Evolutionary conservation across 2,113 vertebrate genomes (phyloP).

Genomic region (Ornithorhynchus anatinus): DNA sequence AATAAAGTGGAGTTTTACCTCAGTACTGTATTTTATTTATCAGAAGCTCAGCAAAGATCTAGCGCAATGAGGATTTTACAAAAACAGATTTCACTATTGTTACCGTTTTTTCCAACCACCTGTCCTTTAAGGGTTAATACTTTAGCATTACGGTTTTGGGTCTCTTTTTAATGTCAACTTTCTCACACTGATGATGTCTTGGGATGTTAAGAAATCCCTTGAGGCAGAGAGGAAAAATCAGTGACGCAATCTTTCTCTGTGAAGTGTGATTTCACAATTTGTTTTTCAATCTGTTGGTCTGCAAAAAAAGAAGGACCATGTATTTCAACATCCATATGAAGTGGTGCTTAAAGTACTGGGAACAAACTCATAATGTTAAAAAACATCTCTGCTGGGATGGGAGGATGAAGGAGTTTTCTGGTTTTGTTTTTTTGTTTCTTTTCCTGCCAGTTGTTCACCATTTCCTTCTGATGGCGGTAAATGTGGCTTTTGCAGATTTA

Average conservation of each 20-base stretch:
- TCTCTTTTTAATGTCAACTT: conserved; percentile 60
- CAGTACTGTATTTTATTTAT: background rate
- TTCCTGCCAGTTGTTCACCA: conserved; percentile 18
- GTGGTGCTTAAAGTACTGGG: conserved; percentile 30
- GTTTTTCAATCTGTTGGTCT: conserved; percentile 66
- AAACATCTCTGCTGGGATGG: conserved; percentile 51
- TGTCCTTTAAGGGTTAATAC: conserved; percentile 37
- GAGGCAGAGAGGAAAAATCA: conserved; percentile 53
- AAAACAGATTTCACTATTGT: background rate
- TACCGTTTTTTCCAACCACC: background rate
- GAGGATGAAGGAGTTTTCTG: conserved; percentile 35
- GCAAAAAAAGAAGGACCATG: conserved; percentile 44
- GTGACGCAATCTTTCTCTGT: conserved; percentile 57
- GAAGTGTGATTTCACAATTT: conserved; percentile 71
- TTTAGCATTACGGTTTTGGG: conserved; percentile 13
- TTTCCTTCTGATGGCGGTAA: conserved; percentile 41
- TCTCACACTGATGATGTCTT: conserved; percentile 63
- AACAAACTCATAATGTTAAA: conserved; percentile 34
- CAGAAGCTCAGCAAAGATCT: no score
- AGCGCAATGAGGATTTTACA: no score
- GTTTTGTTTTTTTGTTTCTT: no score
- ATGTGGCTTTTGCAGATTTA: conserved; percentile 34
- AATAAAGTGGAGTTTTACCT: background rate
- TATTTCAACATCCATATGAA: conserved; percentile 51
- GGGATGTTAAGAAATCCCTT: conserved; percentile 68